phyloP scores from a whole-genome alignment of 2,888 invertebrate species.

The Sarcophaga variegata region DNA sequence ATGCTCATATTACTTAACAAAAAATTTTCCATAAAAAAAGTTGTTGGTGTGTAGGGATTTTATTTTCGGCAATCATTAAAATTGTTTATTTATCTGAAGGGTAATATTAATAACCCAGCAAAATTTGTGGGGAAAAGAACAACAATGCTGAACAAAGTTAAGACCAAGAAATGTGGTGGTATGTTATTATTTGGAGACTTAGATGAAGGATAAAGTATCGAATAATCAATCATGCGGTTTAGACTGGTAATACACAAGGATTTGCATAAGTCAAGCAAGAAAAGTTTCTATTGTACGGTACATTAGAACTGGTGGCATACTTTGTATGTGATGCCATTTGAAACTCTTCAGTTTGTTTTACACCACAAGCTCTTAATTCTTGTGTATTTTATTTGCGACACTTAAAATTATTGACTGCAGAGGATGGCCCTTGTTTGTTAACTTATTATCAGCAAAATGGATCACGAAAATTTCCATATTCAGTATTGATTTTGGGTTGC shows the following conservation, averaged over 20 bases:
- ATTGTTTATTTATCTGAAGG: constrained; percentile 3
- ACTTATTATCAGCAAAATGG: too few relatives aligned
- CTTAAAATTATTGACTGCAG: too few relatives aligned
- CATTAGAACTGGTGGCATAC: too few relatives aligned
- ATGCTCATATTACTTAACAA: not conserved
- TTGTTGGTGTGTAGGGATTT: not conserved
- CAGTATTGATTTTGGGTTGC: too few relatives aligned
- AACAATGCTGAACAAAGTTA: not conserved
- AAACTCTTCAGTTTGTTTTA: too few relatives aligned
- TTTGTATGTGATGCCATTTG: too few relatives aligned
- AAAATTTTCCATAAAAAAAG: constrained; percentile 22
- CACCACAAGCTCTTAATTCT: too few relatives aligned
- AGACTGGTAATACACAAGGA: constrained; percentile 60
- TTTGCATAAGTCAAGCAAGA: constrained; percentile 66
- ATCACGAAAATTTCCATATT: too few relatives aligned
- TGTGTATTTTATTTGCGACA: too few relatives aligned
- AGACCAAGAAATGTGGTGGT: not conserved
- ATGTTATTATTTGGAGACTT: too few relatives aligned
- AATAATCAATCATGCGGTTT: constrained; percentile 71
- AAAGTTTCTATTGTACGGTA: constrained; percentile 21
- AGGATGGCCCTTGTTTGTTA: too few relatives aligned
- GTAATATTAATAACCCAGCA: not conserved
- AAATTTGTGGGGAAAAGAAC: not conserved
- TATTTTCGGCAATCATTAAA: constrained; percentile 37
- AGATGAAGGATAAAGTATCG: constrained; percentile 52